Base-by-base conservation (phyloP, 1,140 invertebrate species). In the Chironomus tepperi region DNA sequence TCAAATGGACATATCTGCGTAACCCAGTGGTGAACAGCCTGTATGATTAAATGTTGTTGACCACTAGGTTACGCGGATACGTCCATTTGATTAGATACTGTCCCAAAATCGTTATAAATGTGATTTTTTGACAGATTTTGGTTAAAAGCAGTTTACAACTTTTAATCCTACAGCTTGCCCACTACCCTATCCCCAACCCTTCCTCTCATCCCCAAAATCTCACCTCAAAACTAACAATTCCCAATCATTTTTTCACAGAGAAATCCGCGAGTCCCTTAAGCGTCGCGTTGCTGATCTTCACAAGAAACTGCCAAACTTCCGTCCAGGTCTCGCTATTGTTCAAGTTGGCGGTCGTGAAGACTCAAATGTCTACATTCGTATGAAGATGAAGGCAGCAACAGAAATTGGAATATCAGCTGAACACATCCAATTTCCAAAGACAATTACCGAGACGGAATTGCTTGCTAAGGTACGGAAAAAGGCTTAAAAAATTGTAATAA, bases 321-420 rank as follows among this genome's bases (percentile, higher is more conserved):
- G 82, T 75, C 94, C 95, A 0, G 89, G 90, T 2, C 84, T 98
- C 74, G 89, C 91, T 5, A 94, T 95, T 76, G 89, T 94, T 7
- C 93, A 94, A 85, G 97, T 99, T 57, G 98, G 98, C 2, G 90
- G 89, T 1, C 86, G 97, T 8, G 94, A 97, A 81, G 98, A 99
- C 84, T 99, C 97, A n/a, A 99, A 98, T 86, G 96, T 99, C 7
- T 99, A 99, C 82, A 99, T 99, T 80, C 86, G 93, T 64, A 96
- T 95, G 90, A 99, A 99, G 85, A 88, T 98, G 18, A 97, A 95
- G 83, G 92, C 94, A 7, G 96, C 97, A 0, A 87, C 84, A 42
- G 92, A 97, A 79, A 93, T 99, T 77, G 98, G 97, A 75, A 95
- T 98, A 43, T 81, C 87, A 18, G 93, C 93, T 0, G 85, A 89